Conservation (phyloP, 2,888 invertebrate species). For the Flabesymbios commensalis region DNA sequence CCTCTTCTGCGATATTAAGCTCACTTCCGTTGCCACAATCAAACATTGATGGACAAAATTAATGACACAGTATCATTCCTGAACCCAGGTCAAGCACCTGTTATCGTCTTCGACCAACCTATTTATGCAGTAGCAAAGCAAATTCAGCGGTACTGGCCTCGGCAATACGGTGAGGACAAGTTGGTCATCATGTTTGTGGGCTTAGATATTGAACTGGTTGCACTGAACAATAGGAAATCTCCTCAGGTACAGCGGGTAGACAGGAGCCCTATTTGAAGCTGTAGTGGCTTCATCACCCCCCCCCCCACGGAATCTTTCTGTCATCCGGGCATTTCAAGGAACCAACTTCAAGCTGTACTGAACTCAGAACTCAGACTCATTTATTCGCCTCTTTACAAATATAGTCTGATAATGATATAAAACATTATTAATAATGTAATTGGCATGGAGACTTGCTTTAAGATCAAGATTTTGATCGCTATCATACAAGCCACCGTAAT, state of each 20-base stretch:
- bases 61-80: constrained; percentile 21
- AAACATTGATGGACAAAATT: constrained; percentile 23
- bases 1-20: constrained; percentile 14
- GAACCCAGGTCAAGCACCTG: constrained; percentile 42
- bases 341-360: constrained; percentile 24
- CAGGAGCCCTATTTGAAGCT: constrained; percentile 29
- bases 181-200: constrained; percentile 46
- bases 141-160: constrained; percentile 44
- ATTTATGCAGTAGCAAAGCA: constrained; percentile 44
- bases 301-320: too few species aligned
- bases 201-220: constrained; percentile 46
- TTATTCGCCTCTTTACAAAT: too few species aligned
- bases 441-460: too few species aligned
- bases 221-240: constrained; percentile 38
- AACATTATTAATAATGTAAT: too few species aligned
- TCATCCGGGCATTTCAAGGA: constrained; percentile 24
- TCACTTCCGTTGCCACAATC: constrained; percentile 20
- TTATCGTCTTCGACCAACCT: constrained; percentile 41
- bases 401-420: too few species aligned
- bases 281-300: constrained; percentile 33
- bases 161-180: constrained; percentile 40
- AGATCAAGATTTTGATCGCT: too few species aligned
- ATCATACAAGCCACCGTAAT: too few species aligned
- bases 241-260: constrained; percentile 40
- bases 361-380: too few species aligned